Percentiles rank a stretch among this genome's conserved stretches.
Conservation (phyloP, 1,140 invertebrate genomes). For the Macrobrachium rosenbergii region DNA sequence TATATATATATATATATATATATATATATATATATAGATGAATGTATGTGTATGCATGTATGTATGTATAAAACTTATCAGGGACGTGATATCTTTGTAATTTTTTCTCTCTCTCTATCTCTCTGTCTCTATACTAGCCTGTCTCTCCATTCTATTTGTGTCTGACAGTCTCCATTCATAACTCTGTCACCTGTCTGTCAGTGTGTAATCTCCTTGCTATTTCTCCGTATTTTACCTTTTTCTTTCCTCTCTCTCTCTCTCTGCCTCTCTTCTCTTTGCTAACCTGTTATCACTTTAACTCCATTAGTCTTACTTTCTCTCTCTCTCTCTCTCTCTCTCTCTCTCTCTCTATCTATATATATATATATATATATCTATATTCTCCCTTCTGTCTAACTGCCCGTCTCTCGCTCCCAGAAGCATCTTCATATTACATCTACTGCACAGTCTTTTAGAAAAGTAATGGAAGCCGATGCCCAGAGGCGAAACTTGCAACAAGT, state of each 20-base stretch:
- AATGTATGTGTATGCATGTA: background rate
- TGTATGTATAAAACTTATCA: background rate
- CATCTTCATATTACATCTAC: background rate
- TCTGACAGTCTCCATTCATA: background rate
- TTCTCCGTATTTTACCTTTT: background rate
- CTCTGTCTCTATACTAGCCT: background rate
- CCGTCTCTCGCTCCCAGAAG: background rate
- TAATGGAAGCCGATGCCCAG: no score
- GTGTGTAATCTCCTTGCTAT: background rate
- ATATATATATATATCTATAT: background rate
- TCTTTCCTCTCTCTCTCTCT: background rate
- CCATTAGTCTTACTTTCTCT: background rate
- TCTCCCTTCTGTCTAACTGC: background rate
- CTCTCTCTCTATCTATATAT: background rate
- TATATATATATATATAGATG: no score
- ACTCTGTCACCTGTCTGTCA: background rate
- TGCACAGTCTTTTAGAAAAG: background rate
- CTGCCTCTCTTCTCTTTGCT: no score
- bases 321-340: background rate
- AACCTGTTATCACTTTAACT: background rate
- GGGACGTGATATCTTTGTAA: background rate
- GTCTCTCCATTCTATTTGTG: background rate
- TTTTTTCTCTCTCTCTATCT: background rate
- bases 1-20: no score
- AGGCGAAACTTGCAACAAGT: no score